Conservation (phyloP, 2,113 vertebrate genomes). For the Zosterops borbonicus region DNA sequence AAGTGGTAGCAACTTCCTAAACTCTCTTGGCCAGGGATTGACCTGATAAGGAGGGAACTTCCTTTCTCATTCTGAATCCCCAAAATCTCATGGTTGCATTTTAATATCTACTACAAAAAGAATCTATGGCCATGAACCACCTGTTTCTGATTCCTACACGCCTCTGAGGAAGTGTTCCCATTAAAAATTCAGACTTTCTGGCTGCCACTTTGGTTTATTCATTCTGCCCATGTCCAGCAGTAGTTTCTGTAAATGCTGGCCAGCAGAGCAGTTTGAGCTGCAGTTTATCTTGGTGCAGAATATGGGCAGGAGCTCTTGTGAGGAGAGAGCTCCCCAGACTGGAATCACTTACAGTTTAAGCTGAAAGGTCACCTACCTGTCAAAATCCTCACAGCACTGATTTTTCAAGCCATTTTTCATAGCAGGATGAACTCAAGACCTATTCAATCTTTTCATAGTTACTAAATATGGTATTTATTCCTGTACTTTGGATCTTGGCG, state of each 20-base stretch:
- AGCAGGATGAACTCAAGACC: neutral
- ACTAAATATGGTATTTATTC: neutral
- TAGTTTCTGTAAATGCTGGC: neutral
- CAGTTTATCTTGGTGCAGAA: constrained; percentile 6
- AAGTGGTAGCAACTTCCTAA: neutral
- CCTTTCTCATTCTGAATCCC: neutral
- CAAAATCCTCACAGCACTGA: constrained; percentile 26
- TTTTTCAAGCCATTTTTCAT: constrained; percentile 43
- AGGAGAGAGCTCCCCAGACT: constrained; percentile 6
- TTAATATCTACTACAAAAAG: neutral
- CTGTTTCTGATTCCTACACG: neutral
- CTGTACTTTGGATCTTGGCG: neutral
- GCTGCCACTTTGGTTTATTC: neutral
- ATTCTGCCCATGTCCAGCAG: neutral
- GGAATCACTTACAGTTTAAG: constrained; percentile 25
- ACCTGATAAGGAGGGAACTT: neutral
- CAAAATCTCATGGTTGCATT: neutral
- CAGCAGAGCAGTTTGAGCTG: neutral
- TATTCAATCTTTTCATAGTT: constrained; percentile 35
- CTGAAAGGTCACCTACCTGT: constrained; percentile 63
- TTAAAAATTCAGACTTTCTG: neutral
- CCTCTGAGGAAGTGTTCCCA: neutral
- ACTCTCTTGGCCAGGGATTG: neutral
- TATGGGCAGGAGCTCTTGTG: neutral
- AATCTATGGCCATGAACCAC: neutral